Base-by-base conservation (phyloP, 2,888 invertebrate genomes). In the Liopterus haemorrhoidalis region DNA sequence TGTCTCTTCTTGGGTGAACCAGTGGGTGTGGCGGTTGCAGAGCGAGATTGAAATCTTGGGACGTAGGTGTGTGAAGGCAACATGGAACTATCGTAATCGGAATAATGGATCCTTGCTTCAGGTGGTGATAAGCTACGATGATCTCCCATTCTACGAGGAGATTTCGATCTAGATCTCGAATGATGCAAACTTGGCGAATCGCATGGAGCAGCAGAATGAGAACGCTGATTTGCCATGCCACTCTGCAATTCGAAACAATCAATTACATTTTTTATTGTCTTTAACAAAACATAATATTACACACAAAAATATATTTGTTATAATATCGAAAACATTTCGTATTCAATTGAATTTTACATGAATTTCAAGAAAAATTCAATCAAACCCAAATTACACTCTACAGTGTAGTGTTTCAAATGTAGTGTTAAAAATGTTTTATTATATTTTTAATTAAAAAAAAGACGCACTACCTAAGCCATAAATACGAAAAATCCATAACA, bases 1-100 rank as follows among this genome's bases (percentile, higher is more conserved):
- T 95, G 94, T 56, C 96, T 79, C 73, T 94, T 95, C 73, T 95
- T 95, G 40, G 94, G 93, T 55, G 92, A 93, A 50, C 92, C 90
- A 47, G 91, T 91, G 41, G 94, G 94, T 41, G 93, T 93, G 57
- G 88, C 91, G 46, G 91, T 92, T 50, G 91, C 89, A 43, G 89
- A 89, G 36, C 88, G 79, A 47, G 88, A 88, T 65, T 84, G 83
- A 66, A 87, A 87, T 55, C 86, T 75, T 52, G 81, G 74, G 57
- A 77, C 75, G 63, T 70, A 70, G 51, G 76, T 76, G 60, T 79
- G 74, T 45, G 73, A 72, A 42, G 75, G 75, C 59, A 75, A 59
- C 46, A 72, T 66, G 50, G 72, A 61, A 25, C 43, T 31, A 27
- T 46, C 48, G 37, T 50, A 48, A 11, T 46, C 48, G 67, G 70